Evolutionary conservation across 1,140 invertebrate genomes (phyloP).

Genomic region (Agraylea sexmaculata): DNA sequence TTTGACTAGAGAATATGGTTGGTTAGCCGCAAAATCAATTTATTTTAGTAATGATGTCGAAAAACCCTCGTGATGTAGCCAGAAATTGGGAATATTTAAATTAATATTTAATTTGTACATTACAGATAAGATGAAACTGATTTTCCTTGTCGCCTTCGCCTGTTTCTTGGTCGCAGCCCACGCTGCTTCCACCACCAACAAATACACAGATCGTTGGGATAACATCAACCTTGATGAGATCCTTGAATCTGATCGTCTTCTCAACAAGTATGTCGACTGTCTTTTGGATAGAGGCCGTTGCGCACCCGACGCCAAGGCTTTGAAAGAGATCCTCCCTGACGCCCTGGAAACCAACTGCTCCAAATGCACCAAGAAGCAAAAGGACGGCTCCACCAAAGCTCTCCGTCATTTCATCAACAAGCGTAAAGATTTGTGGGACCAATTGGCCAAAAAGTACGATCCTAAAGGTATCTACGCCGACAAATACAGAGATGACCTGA

Average conservation of each 20-base stretch:
- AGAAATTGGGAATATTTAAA: too few species aligned
- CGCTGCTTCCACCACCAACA: constrained; percentile 31
- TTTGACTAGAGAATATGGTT: too few species aligned
- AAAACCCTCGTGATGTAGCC: too few species aligned
- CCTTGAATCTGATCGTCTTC: constrained; percentile 51
- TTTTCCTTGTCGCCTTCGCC: constrained; percentile 21
- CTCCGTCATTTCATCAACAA: constrained; percentile 42
- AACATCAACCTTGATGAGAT: constrained; percentile 59
- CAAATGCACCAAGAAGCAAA: constrained; percentile 52
- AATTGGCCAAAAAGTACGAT: constrained; percentile 49
- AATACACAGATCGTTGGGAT: constrained; percentile 62
- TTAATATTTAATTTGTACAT: too few species aligned
- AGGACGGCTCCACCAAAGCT: constrained; percentile 43
- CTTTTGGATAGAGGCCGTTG: constrained; percentile 54
- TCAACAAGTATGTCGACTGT: constrained; percentile 58
- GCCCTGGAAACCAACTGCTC: constrained; percentile 49
- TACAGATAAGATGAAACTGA: constrained; percentile 28
- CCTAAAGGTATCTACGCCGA: constrained; percentile 46
- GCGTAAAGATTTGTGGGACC: constrained; percentile 45
- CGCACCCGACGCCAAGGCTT: constrained; percentile 53
- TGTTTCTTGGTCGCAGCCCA: constrained; percentile 26
- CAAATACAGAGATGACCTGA: constrained; percentile 43
- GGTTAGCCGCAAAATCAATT: too few species aligned
- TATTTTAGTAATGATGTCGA: too few species aligned
- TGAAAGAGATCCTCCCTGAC: constrained; percentile 56